These are phyloP conservation scores for Eunapius fragilis DNA, from an alignment of 37 sponge, comb jelly and placozoan genomes.

Conservation along the genomic window DNA sequence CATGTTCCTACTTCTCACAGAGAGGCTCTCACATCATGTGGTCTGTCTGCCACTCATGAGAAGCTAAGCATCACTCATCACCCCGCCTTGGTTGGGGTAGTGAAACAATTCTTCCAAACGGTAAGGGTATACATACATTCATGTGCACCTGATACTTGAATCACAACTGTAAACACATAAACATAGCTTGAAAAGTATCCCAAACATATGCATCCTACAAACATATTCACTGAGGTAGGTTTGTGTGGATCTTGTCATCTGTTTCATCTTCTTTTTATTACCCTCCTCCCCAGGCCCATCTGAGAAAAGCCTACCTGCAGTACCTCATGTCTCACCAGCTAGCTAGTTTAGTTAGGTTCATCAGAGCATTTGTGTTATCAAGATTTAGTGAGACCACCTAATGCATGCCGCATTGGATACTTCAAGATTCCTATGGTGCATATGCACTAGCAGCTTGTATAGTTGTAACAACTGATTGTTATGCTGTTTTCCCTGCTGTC, in stretches of 20 bases:
- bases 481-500: too few relatives aligned
- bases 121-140: not conserved
- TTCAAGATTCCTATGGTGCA: too few relatives aligned
- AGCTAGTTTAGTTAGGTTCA: conserved; percentile 20
- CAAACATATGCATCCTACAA: not conserved
- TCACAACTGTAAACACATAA: not conserved
- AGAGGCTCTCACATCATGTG: not conserved
- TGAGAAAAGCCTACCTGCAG: conserved; percentile 35
- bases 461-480: too few relatives aligned
- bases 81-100: conserved; percentile 34
- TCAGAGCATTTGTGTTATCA: conserved; percentile 20
- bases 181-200: not conserved
- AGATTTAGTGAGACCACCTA: not conserved
- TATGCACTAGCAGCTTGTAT: not conserved
- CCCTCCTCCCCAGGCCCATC: not conserved
- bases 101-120: conserved; percentile 36
- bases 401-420: not conserved
- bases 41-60: not conserved
- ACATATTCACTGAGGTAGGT: not conserved
- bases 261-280: not conserved
- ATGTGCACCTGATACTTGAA: not conserved
- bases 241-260: not conserved
- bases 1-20: not conserved
- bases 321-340: conserved; percentile 23
- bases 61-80: conserved; percentile 38